These are phyloP conservation scores for Danionella cerebrum DNA, from an alignment of 2,113 vertebrate genomes.

Conservation along the genomic window DNA sequence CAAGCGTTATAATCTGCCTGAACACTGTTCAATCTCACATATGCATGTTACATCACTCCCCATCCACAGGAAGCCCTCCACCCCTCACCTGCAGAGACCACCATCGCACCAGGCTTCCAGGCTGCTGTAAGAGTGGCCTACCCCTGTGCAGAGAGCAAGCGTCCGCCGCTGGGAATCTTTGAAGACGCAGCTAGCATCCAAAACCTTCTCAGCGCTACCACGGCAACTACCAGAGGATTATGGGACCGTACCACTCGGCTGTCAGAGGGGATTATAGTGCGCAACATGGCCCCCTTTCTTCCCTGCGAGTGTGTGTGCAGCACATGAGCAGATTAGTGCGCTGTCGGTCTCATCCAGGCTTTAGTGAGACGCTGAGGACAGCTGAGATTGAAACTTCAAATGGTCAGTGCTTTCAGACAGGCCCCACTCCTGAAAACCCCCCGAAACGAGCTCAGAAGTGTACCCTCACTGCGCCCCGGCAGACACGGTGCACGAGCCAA, in stretches of 20 bases:
- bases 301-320: slow-evolving; percentile 50
- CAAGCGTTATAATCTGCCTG: slow-evolving; percentile 12
- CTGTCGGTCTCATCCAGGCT: slow-evolving; percentile 57
- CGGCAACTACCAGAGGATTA: slow-evolving; percentile 83
- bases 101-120: too few species aligned
- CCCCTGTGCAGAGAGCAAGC: slow-evolving; percentile 53
- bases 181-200: slow-evolving; percentile 65
- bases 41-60: slow-evolving; percentile 9
- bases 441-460: too few species aligned
- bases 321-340: slow-evolving; percentile 64
- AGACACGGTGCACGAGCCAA: too few species aligned
- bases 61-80: neutral
- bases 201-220: slow-evolving; percentile 77
- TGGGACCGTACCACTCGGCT: slow-evolving; percentile 78
- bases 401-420: neutral
- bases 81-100: too few species aligned
- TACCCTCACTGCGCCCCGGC: too few species aligned
- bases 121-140: slow-evolving; percentile 46
- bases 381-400: slow-evolving; percentile 16
- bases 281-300: slow-evolving; percentile 68
- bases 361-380: slow-evolving; percentile 13
- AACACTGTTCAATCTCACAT: neutral
- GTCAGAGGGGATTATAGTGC: slow-evolving; percentile 74
- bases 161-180: slow-evolving; percentile 48
- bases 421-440: too few species aligned